These are phyloP conservation scores for Oncopeltus fasciatus DNA, from an alignment of 1,140 invertebrate species.

Conservation along the genomic window DNA sequence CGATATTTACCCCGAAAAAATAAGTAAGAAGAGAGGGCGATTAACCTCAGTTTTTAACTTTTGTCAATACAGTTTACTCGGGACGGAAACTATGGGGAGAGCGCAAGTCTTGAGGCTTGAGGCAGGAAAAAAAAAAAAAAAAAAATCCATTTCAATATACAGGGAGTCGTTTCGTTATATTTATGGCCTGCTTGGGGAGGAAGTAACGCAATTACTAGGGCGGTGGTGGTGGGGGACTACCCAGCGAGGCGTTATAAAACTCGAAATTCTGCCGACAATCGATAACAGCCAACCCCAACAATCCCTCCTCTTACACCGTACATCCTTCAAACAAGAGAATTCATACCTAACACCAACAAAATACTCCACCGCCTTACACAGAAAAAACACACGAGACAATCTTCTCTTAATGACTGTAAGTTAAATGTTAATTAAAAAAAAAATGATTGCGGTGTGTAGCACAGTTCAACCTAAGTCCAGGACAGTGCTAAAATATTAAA, in stretches of 20 bases:
- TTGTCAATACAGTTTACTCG: background rate
- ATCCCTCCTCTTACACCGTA: background rate
- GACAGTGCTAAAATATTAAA: too few species aligned
- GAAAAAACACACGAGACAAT: too few species aligned
- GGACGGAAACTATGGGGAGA: background rate
- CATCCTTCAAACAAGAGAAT: background rate
- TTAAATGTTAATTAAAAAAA: too few species aligned
- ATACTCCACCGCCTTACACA: background rate
- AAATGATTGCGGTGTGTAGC: too few species aligned
- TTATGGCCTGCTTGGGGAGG: slow-evolving; percentile 5
- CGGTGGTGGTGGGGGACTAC: too few species aligned
- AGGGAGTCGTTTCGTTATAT: slow-evolving; percentile 6
- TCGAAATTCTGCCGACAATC: slow-evolving; percentile 2
- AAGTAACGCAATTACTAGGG: slow-evolving; percentile 7
- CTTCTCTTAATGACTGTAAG: too few species aligned
- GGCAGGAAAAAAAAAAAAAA: too few species aligned
- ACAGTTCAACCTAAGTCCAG: too few species aligned
- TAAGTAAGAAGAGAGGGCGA: background rate
- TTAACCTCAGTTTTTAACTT: background rate
- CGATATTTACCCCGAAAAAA: too few species aligned
- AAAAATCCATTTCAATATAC: slow-evolving; percentile 9
- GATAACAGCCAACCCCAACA: background rate
- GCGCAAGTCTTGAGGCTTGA: background rate
- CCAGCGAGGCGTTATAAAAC: slow-evolving; percentile 6
- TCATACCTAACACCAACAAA: background rate